Evolutionary conservation across 2,888 invertebrate species (phyloP), one percentile per base, ranked within the genome.

Genomic region (Autographa pulchrina): DNA sequence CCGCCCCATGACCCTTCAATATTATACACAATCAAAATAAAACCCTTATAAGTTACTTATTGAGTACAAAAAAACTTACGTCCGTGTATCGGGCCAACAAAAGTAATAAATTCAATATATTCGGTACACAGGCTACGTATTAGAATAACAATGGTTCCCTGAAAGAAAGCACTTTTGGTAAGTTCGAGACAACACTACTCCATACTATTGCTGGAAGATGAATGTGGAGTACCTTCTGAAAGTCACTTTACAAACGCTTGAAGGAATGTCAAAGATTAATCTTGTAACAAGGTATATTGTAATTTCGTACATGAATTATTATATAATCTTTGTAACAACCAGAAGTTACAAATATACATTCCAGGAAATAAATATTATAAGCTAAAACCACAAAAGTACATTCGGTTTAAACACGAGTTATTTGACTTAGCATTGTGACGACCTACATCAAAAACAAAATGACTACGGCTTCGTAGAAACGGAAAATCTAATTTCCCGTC

Each of bases 51-150:
- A 81, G 63, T 74, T 48, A 76, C 73, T 78, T 81, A 72, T 68
- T 68, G 78, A 52, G 58, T 62, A 74, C 68, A 77, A 74, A 79
- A 38, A 68, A 78, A 72, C 62, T 65, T 52, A 25, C 20, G 32
- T 38, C 48, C 43, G 56, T 59, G 56, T 41, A 64, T 48, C 65
- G 72, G 68, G 31, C 75, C 72, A 63, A 83, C 64, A 60, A 77
- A 65, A 71, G 72, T 74, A 81, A 83, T 83, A 83, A 83, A 83
- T 83, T 72, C 59, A 74, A 83, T 83, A 81, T 72, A 74, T 73
- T 72, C 48, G 43, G 65, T 77, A 71, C 80, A 75, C 72, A 67
- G 62, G 56, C 41, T 70, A 65, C 69, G 72, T 65, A 83, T 81
- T 75, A 77, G 65, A 79, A 81, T 83, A 83, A 83, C 83, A 82